Percentiles rank a stretch among this genome's conserved stretches.
phyloP scores from a whole-genome alignment of 2,888 invertebrate species.

The Chelonus formosanus region DNA sequence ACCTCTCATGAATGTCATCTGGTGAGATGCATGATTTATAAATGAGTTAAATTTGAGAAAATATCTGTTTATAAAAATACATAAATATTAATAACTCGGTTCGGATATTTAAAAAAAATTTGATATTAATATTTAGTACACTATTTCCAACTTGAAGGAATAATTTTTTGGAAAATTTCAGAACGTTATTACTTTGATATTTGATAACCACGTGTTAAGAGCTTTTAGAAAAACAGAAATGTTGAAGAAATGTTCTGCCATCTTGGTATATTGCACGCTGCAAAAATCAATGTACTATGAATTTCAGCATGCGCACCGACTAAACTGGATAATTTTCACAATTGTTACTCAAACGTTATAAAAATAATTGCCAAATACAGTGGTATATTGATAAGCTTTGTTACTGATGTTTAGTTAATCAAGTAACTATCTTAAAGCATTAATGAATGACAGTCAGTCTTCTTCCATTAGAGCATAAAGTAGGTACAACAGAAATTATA shows the following conservation, averaged over 20 bases:
- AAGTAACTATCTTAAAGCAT: too few species aligned
- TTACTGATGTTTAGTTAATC: too few species aligned
- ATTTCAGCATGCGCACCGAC: slow-evolving; percentile 28
- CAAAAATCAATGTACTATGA: slow-evolving; percentile 42
- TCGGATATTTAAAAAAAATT: neutral
- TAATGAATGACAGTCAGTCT: neutral
- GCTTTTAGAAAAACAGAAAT: slow-evolving; percentile 56
- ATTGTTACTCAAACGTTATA: neutral
- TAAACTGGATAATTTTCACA: neutral
- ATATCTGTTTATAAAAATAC: slow-evolving; percentile 35
- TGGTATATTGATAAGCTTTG: too few species aligned
- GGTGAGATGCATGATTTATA: slow-evolving; percentile 54
- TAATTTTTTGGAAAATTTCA: too few species aligned
- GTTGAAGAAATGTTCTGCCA: slow-evolving; percentile 49
- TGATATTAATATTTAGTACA: too few species aligned
- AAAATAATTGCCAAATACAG: too few species aligned
- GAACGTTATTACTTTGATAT: too few species aligned
- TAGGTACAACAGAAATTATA: too few species aligned
- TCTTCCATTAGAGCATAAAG: too few species aligned
- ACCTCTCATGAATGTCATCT: slow-evolving; percentile 57
- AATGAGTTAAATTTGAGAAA: neutral
- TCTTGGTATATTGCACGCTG: slow-evolving; percentile 38
- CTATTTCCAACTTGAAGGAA: too few species aligned
- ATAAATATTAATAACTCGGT: neutral
- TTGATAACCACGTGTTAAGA: slow-evolving; percentile 23